These are phyloP conservation scores for Cerceris ruficornis DNA, from an alignment of 2,888 invertebrate species.

Conservation along the genomic window DNA sequence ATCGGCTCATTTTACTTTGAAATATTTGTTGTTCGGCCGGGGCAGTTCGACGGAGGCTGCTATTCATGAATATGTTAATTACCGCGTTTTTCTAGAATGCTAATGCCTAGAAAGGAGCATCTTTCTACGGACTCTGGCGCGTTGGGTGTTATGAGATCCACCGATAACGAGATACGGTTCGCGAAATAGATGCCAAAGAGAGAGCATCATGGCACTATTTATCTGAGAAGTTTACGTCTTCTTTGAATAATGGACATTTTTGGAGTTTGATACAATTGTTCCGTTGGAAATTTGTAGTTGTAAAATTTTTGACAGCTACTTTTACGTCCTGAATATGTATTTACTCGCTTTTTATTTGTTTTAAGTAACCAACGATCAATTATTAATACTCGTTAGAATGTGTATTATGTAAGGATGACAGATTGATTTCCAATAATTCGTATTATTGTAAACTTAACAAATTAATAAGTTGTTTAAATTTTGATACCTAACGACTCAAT, in stretches of 20 bases:
- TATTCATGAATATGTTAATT: conserved; percentile 75
- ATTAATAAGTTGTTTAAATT: too few species aligned
- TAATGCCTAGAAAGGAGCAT: conserved; percentile 46
- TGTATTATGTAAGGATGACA: too few species aligned
- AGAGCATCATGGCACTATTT: neutral
- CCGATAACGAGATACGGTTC: conserved; percentile 29
- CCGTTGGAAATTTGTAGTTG: too few species aligned
- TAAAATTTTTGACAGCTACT: too few species aligned
- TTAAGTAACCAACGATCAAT: too few species aligned
- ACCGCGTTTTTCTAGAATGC: conserved; percentile 48
- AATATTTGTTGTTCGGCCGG: conserved; percentile 61
- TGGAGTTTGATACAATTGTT: too few species aligned
- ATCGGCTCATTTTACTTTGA: conserved; percentile 67
- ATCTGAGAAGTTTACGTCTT: neutral
- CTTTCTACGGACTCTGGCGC: neutral
- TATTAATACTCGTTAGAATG: too few species aligned
- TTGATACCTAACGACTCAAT: too few species aligned
- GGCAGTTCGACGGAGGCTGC: conserved; percentile 34
- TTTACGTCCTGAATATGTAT: too few species aligned
- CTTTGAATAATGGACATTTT: neutral
- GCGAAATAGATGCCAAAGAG: neutral
- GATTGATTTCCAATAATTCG: too few species aligned
- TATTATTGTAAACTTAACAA: too few species aligned
- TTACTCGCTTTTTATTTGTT: too few species aligned
- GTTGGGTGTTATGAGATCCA: conserved; percentile 32